Evolutionary conservation across 1,140 invertebrate species (phyloP).

Genomic region (Cotesia vestalis): DNA sequence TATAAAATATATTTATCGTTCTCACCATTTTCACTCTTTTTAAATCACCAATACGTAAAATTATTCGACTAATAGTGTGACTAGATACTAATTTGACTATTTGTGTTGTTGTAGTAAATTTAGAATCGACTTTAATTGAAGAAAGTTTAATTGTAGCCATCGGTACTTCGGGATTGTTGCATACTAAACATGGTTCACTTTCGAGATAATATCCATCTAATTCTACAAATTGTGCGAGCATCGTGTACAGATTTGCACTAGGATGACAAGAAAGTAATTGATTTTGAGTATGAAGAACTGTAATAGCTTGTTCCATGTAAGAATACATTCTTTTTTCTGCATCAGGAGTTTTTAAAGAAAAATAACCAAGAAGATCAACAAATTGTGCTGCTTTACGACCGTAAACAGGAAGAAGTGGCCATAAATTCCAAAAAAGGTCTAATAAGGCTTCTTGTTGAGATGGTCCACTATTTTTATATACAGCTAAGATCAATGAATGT

Average conservation of each 20-base stretch:
- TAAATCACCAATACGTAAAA: slow-evolving; percentile 91
- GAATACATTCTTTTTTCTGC: slow-evolving; percentile 72
- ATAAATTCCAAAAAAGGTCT: slow-evolving; percentile 88
- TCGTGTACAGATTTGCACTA: slow-evolving; percentile 92
- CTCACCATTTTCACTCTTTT: slow-evolving; percentile 98
- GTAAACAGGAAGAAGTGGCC: slow-evolving; percentile 89
- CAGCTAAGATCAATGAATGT: slow-evolving; percentile 85
- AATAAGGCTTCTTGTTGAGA: slow-evolving; percentile 82
- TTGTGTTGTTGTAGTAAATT: slow-evolving; percentile 97
- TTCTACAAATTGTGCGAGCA: slow-evolving; percentile 90
- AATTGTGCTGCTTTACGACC: slow-evolving; percentile 95
- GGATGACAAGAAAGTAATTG: slow-evolving; percentile 88
- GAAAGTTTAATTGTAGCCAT: slow-evolving; percentile 92
- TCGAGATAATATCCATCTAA: slow-evolving; percentile 96
- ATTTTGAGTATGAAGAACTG: slow-evolving; percentile 87
- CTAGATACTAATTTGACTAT: slow-evolving; percentile 95
- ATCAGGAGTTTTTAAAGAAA: slow-evolving; percentile 82
- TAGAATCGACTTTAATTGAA: slow-evolving; percentile 93
- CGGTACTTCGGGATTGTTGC: slow-evolving; percentile 96
- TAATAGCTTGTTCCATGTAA: slow-evolving; percentile 87
- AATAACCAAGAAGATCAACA: slow-evolving; percentile 94
- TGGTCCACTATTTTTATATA: slow-evolving; percentile 84
- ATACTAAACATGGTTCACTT: slow-evolving; percentile 95
- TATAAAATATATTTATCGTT: slow-evolving; percentile 96
- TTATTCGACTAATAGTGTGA: slow-evolving; percentile 94